Evolutionary conservation across 2,888 invertebrate genomes (phyloP), one percentile per base, ranked within the genome.

Genomic region (Drosophila leonis): DNA sequence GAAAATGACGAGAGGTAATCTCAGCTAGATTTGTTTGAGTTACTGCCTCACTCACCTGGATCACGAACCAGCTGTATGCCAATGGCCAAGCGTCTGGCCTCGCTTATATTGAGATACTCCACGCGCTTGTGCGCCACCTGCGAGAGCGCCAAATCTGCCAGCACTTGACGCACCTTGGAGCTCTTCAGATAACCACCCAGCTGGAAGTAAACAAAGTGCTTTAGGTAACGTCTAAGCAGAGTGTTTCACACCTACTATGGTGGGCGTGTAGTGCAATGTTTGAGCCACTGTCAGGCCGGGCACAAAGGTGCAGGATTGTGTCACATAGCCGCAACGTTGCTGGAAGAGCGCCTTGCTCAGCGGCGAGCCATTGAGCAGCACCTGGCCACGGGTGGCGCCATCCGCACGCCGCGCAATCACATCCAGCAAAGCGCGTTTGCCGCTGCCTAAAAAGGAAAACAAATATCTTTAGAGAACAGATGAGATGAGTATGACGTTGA

Each of bases 61-160:
- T 99, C 98, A 91, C 98, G 95, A 46, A 99, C 96, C 0, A 99
- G 94, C 91, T 99, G 98, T 1, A 98, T 95, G 0, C 98, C 98
- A 80, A 99, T 97, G 86, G 98, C 96, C 33, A 99, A 94, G 83
- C 99, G 94, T 79, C 98, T 94, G 83, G 97, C 97, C 93, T 99
- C 98, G 85, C 98, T 98, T 75, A 96, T 96, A 18, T 97, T 97
- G 46, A 99, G 94, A 81, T 96, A 96, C 80, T 97, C 96, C 2
- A 98, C 96, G 66, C 96, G 96, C 89, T 97, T 95, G 91, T 97
- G 96, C 0, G 97, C 96, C 20, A 98, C 97, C 93, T 98, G 98
- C 0, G 98, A 97, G 9, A 99, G 93, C 0, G 99, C 99, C 77
- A 99, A 94, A 93, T 99, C 98, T 0, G 98, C 97, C 94, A 99